Conservation (phyloP, 2,797 vertebrate species). For the Mormyrops attenuatus region DNA sequence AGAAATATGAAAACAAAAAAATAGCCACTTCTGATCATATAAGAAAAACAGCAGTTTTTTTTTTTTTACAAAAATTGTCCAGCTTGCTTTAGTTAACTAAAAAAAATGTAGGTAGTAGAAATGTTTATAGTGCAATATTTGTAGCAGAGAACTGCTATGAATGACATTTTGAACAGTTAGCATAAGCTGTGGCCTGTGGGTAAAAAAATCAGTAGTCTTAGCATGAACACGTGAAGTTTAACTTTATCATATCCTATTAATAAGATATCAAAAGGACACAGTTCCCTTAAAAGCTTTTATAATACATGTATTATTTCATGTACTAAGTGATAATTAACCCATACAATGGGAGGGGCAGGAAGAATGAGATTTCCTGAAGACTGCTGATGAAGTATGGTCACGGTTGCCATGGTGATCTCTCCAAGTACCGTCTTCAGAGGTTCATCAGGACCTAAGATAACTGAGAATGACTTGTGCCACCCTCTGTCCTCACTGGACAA, state of each 20-base stretch:
- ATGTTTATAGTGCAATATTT: background rate
- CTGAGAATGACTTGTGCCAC: slow-evolving; percentile 93
- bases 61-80: background rate
- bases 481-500: slow-evolving; percentile 93
- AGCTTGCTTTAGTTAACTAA: background rate
- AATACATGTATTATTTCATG: background rate
- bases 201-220: background rate
- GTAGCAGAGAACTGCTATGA: background rate
- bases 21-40: background rate
- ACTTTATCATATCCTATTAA: background rate
- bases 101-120: background rate
- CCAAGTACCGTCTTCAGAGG: slow-evolving; percentile 91
- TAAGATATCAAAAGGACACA: background rate
- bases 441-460: slow-evolving; percentile 93
- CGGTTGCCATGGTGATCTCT: slow-evolving; percentile 78
- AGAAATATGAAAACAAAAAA: background rate
- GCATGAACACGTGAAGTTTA: background rate
- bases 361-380: slow-evolving; percentile 91
- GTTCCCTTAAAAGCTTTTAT: background rate
- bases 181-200: background rate
- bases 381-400: slow-evolving; percentile 94
- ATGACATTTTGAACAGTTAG: background rate
- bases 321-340: slow-evolving; percentile 33
- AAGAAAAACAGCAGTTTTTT: background rate
- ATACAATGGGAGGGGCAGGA: slow-evolving; percentile 86